Percentiles rank a stretch among this genome's conserved stretches.
Evolutionary conservation across 2,113 vertebrate species (phyloP).

Genomic region (Sylvia atricapilla): DNA sequence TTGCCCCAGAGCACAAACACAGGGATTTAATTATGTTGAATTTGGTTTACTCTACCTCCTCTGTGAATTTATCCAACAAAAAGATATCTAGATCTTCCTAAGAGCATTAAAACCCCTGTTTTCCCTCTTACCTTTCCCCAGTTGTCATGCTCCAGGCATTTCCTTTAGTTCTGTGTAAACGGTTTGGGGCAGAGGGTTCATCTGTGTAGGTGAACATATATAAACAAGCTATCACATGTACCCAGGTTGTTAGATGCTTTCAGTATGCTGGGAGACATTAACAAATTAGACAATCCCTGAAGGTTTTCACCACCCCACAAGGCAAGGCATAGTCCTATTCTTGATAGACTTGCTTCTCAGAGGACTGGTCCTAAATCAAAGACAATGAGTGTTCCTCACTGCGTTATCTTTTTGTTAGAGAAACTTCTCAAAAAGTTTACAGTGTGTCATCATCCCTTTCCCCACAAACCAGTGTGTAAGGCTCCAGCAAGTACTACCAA

Average conservation of each 20-base stretch:
- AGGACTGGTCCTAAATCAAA: neutral
- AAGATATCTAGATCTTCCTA: neutral
- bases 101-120: neutral
- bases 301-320: neutral
- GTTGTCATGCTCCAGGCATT: neutral
- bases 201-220: neutral
- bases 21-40: neutral
- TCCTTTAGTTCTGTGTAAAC: neutral
- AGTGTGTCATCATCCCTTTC: accelerated
- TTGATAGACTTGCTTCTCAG: neutral
- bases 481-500: neutral
- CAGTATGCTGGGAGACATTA: neutral
- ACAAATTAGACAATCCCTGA: neutral
- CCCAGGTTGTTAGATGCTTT: neutral
- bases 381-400: neutral
- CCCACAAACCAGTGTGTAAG: neutral
- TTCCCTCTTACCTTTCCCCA: neutral
- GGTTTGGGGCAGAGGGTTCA: neutral
- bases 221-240: neutral
- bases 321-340: neutral
- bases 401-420: neutral
- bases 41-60: neutral
- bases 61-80: neutral
- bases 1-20: neutral
- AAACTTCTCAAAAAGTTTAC: neutral